Base-by-base conservation (phyloP, 92 coral and sea anemone species). In the Phymanthus crucifer region DNA sequence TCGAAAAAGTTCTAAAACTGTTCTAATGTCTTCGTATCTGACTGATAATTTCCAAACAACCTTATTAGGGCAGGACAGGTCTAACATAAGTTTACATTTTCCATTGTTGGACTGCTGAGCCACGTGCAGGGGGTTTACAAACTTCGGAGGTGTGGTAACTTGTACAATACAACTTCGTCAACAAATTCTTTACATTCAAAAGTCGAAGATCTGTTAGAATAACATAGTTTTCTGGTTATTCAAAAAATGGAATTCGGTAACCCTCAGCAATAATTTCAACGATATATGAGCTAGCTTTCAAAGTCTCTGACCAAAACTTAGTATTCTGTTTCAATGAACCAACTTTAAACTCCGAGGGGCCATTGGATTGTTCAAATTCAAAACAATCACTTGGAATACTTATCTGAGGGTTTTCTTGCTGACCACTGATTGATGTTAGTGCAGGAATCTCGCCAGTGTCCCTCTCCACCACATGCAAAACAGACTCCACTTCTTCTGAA, bases 161-260 rank as follows among this genome's bases (percentile, higher is more conserved):
- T 76, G 57, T 48, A 48, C 5, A 48, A 48, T 48, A 10, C 57
- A 48, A 48, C 57, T 19, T 19, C 57, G 57, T 48, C 57, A 17
- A 83, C 87, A 70, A 83, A 83, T 66, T 76, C 83, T 70, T 77
- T 76, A 69, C 45, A 83, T 46, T 70, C 77, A 57, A 67, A 83
- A 2, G 87, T 72, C 26, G 83, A 71, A 64, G 76, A 36, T 52
- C 83, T 35, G 56, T 69, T 76, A 31, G 78, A 69, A 83, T 83
- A 77, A 29, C 37, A 34, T 40, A 74, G 38, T 34, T 46, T 19
- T 34, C 61, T 6, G 78, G 78, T 46, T 43, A 74, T 24, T 74
- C 23, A 74, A 74, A 40, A 46, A 74, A 68, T 46, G 81, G 82
- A 67, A 83, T 83, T 54, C 29, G 43, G 71, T 67, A 76, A 34